A percentile compares a stretch with the other conserved stretches of the same genome.
These are phyloP conservation scores for Cinclus mexicanus DNA, from an alignment of 2,113 vertebrate genomes.

Conservation along the genomic window DNA sequence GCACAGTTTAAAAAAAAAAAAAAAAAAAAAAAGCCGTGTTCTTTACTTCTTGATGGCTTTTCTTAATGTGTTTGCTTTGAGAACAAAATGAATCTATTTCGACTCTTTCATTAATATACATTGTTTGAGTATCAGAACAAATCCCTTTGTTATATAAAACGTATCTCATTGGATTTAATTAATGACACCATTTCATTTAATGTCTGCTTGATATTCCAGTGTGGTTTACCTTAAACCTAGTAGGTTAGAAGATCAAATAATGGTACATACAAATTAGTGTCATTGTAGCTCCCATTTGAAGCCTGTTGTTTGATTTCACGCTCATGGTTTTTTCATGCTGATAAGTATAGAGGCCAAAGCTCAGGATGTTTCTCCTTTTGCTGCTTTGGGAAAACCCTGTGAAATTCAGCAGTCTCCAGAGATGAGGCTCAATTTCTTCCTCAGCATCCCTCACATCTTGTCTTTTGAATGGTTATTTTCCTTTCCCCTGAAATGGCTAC, in stretches of 20 bases:
- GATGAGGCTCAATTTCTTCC: slow-evolving; percentile 6
- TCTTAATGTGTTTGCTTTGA: slow-evolving; percentile 63
- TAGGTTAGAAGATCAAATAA: slow-evolving; percentile 69
- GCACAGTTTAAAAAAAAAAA: slow-evolving; percentile 94
- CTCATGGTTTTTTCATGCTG: slow-evolving; percentile 39
- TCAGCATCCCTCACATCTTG: background rate
- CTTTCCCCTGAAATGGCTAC: background rate
- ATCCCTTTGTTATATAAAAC: slow-evolving; percentile 70
- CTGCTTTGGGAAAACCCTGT: background rate
- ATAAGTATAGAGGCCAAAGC: slow-evolving; percentile 19
- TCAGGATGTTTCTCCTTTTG: background rate
- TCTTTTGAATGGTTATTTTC: background rate
- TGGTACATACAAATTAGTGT: slow-evolving; percentile 58
- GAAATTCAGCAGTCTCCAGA: background rate
- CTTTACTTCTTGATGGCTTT: slow-evolving; percentile 58
- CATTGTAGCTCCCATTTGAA: slow-evolving; percentile 45
- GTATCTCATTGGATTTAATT: slow-evolving; percentile 64
- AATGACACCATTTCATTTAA: slow-evolving; percentile 61
- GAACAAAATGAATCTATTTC: slow-evolving; percentile 64
- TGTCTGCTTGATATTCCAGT: slow-evolving; percentile 61
- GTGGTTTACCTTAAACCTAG: slow-evolving; percentile 67
- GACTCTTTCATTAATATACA: slow-evolving; percentile 60
- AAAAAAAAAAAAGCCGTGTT: slow-evolving; percentile 66
- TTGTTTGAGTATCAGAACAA: slow-evolving; percentile 71
- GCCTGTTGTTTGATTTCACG: slow-evolving; percentile 54